Base-by-base conservation (phyloP, 1,140 invertebrate genomes). In the Globodera rostochiensis region DNA sequence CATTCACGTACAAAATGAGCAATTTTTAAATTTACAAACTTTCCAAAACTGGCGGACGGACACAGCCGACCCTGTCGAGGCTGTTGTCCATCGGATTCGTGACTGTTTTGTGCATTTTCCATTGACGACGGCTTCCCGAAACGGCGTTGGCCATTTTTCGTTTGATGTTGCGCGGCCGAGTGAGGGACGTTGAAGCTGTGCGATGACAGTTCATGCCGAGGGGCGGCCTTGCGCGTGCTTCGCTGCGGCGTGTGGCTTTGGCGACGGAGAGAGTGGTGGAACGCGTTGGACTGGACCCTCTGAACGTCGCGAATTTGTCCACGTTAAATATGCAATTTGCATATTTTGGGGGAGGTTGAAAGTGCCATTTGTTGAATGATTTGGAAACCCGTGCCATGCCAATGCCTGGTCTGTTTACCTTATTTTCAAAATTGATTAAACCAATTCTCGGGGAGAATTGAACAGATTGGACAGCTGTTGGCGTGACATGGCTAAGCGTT, bases 151-250 rank as follows among this genome's bases (percentile, higher is more conserved):
- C 21, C 50, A 13, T 25, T 70, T 69, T 69, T 78, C 6, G 77
- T 78, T 53, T 78, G 66, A 7, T 70, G 25, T 36, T 50, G 47
- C 19, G 76, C 60, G 50, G 60, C 76, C 21, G 77, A 50, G 49
- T 78, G 36, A 6, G 81, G 81, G 45, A 74, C 73, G 46, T 82
- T 82, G 64, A 82, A 82, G 74, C 80, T 82, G 50, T 82, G 81
- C n/a, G 81, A 82, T 15, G 81, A 82, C 0, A 82, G 77, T 74
- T 82, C 81, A 19, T 82, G 81, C n/a, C 81, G 57, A 9, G 81
- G 25, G 11, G 80, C 81, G 21, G 81, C 80, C 50, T 78, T 78
- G 7, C 77, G 66, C 19, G 57, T 60, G 49, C 25, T 79, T 25
- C 80, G 79, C 69, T 80, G 81, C 60, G 69, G 70, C 21, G 74